Conservation (phyloP, 1,140 invertebrate species). For the Hypsibius dujardini region DNA sequence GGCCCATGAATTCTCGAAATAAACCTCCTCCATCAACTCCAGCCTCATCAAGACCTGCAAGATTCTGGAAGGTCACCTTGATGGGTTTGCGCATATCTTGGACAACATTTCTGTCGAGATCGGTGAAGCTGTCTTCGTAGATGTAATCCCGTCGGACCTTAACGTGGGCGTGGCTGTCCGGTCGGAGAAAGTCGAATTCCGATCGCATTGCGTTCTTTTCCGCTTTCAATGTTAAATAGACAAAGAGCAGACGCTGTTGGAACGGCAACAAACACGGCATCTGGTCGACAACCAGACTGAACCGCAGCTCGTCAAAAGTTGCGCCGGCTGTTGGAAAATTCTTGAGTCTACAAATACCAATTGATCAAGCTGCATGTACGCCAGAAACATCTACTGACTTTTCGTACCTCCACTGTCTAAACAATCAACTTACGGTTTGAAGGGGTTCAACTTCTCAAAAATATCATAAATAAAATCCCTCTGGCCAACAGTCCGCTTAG, state of each 20-base stretch:
- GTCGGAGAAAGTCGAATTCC: slow-evolving; percentile 17
- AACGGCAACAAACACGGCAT: slow-evolving; percentile 84
- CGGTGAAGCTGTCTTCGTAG: slow-evolving; percentile 93
- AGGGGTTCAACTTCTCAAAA: slow-evolving; percentile 21
- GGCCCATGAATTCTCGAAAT: slow-evolving; percentile 67
- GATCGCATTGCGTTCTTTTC: neutral
- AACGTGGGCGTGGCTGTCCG: slow-evolving; percentile 52
- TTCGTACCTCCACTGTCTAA: too few relatives aligned
- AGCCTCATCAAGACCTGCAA: slow-evolving; percentile 71
- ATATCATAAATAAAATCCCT: neutral
- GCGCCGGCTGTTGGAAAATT: slow-evolving; percentile 40
- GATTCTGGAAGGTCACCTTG: slow-evolving; percentile 45
- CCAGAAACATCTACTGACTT: too few relatives aligned
- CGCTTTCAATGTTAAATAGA: slow-evolving; percentile 21
- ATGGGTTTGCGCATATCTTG: slow-evolving; percentile 22
- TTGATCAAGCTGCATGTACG: too few relatives aligned
- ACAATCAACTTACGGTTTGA: slow-evolving; percentile 34
- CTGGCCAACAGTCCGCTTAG: too few relatives aligned
- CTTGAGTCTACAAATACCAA: slow-evolving; percentile 35
- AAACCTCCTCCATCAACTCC: slow-evolving; percentile 89
- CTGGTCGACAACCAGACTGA: slow-evolving; percentile 66
- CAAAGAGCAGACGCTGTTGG: slow-evolving; percentile 50
- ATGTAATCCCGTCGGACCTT: slow-evolving; percentile 63
- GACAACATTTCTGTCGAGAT: slow-evolving; percentile 69
- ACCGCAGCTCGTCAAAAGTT: slow-evolving; percentile 63